Evolutionary conservation across 2,888 invertebrate genomes (phyloP), one percentile per base, ranked within the genome.

Genomic region (Drosophila formosana): DNA sequence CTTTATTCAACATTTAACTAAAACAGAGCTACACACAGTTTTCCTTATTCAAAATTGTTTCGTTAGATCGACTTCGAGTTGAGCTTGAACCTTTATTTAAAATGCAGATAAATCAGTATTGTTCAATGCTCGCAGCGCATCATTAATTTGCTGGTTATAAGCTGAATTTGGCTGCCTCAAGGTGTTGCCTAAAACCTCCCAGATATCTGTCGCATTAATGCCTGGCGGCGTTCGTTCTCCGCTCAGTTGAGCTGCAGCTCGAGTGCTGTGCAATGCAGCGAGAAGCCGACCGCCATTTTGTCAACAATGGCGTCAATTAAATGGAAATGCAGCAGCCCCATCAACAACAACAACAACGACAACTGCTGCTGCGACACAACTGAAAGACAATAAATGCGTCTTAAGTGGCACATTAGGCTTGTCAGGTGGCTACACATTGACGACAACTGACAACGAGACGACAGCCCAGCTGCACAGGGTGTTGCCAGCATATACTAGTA

Each of bases 231-330:
- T 55, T 39, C 32, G 65, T 52, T 18, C 23, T 18, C 34, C 28
- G 55, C 8, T 18, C 34, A 26, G 56, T 49, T 67, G 66, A 41
- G 18, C 18, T 18, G 18, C 18, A 18, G 2, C 18, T 18, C 18
- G 18, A 72, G 62, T 32, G 72, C 39, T 18, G 6, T 41, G 39
- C 39, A 41, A 13, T 7, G 39, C 67, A 71, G 58, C 66, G 52
- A 58, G 70, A 65, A 64, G 68, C 72, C 82, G 68, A 75, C 83
- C 88, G 80, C 78, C 88, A 84, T 84, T 84, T 88, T 84, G 88
- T 84, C 88, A 84, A 84, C 83, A 84, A 84, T 88, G 88, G 78
- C 83, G 80, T 86, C 83, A 88, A 84, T 84, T 84, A 84, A 88
- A 84, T 84, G 86, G 72, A 88, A 83, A 86, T 80, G 88, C 86